Conservation (phyloP, 2,888 invertebrate species). For the Lycia hirtaria region DNA sequence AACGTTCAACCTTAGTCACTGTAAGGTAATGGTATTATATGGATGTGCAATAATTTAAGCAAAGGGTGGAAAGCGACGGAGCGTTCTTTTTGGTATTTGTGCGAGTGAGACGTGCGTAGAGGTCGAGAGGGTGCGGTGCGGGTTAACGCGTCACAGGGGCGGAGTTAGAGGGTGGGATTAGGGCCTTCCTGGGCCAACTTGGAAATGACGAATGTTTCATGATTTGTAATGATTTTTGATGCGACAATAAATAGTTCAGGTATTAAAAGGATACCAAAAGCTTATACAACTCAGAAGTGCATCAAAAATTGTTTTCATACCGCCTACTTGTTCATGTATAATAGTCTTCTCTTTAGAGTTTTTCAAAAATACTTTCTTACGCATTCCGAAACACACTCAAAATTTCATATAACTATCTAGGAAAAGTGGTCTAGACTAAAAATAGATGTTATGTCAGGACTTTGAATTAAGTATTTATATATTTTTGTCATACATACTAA, state of each 20-base stretch:
- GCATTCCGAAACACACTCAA: too few relatives aligned
- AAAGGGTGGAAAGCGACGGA: conserved; percentile 83
- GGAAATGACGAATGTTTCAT: not conserved
- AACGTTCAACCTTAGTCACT: conserved; percentile 19
- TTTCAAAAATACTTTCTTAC: too few relatives aligned
- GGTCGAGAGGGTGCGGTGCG: conserved; percentile 73
- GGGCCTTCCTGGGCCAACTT: not conserved
- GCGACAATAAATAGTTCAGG: not conserved
- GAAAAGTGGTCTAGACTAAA: too few relatives aligned
- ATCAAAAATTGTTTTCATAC: too few relatives aligned
- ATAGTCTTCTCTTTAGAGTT: too few relatives aligned
- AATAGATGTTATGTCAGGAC: too few relatives aligned
- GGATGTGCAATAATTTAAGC: conserved; percentile 85
- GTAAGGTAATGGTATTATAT: conserved; percentile 46
- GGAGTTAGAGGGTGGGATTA: conserved; percentile 44
- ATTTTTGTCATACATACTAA: too few relatives aligned
- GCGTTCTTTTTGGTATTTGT: conserved; percentile 85
- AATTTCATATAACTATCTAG: too few relatives aligned
- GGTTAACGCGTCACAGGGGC: conserved; percentile 75
- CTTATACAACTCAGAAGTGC: not conserved
- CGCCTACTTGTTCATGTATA: too few relatives aligned
- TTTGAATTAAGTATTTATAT: too few relatives aligned
- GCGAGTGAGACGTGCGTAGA: conserved; percentile 85
- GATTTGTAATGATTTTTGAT: conserved; percentile 2
- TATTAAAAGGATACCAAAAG: not conserved